These are phyloP conservation scores for Automeris io DNA, from an alignment of 2,888 invertebrate species.

Conservation along the genomic window DNA sequence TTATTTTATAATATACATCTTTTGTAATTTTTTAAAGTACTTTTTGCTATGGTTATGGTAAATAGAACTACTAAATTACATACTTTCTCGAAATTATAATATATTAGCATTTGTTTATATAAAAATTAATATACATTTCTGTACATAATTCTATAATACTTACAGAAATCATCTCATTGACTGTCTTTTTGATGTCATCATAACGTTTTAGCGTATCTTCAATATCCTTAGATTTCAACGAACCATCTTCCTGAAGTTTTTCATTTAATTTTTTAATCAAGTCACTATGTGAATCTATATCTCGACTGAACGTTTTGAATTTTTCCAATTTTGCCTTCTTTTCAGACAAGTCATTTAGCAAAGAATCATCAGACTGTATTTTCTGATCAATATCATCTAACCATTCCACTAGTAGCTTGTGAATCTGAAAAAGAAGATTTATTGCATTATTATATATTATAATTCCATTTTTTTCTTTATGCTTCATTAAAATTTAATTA, in stretches of 20 bases:
- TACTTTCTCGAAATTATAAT: not conserved
- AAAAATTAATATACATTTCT: not conserved
- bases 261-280: slow-evolving; percentile 85
- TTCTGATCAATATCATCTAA: slow-evolving; percentile 92
- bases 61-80: too few species aligned
- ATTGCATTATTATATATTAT: too few species aligned
- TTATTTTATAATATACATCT: not conserved
- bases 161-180: slow-evolving; percentile 80
- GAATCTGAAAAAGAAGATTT: slow-evolving; percentile 47
- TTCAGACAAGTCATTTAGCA: slow-evolving; percentile 91
- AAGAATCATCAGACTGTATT: slow-evolving; percentile 83
- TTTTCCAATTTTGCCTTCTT: slow-evolving; percentile 94
- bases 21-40: too few species aligned
- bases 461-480: not conserved
- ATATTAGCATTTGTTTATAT: not conserved
- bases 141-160: slow-evolving; percentile 30
- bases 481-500: not conserved
- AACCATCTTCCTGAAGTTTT: slow-evolving; percentile 83
- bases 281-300: slow-evolving; percentile 87
- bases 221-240: slow-evolving; percentile 81
- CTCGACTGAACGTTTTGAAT: slow-evolving; percentile 87
- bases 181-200: slow-evolving; percentile 80
- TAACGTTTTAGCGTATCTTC: slow-evolving; percentile 83
- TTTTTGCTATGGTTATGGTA: too few species aligned
- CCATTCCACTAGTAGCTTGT: slow-evolving; percentile 90